Conservation (phyloP, 2,888 invertebrate species). For the Lypha dubia region DNA sequence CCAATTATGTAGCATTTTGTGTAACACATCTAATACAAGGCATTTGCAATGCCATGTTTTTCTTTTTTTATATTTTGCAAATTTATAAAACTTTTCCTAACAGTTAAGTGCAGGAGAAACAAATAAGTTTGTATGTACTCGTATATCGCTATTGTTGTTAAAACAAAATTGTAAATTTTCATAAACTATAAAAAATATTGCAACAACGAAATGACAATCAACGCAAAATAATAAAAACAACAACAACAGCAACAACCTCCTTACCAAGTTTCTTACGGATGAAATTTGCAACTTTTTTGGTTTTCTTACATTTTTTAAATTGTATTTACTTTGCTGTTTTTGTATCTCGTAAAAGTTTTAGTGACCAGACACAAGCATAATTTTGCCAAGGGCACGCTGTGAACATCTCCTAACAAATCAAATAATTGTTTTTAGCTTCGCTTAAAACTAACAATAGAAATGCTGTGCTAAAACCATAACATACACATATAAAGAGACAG, state of each 20-base stretch:
- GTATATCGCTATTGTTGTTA: constrained; percentile 1
- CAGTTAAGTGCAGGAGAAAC: background rate
- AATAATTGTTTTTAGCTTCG: constrained; percentile 64
- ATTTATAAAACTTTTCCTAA: background rate
- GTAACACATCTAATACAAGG: background rate
- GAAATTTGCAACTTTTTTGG: constrained; percentile 7
- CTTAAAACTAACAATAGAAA: constrained; percentile 46
- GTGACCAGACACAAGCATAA: constrained; percentile 56
- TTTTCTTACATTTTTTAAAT: background rate
- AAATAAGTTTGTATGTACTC: background rate
- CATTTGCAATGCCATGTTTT: background rate
- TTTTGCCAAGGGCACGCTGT: constrained; percentile 60
- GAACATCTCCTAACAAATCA: constrained; percentile 46
- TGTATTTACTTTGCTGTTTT: background rate
- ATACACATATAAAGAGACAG: too few relatives aligned
- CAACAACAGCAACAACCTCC: background rate
- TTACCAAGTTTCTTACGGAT: constrained; percentile 14
- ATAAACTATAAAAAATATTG: background rate
- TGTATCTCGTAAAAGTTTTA: constrained; percentile 8
- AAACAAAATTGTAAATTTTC: constrained; percentile 30
- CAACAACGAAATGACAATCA: constrained; percentile 24
- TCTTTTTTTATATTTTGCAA: constrained; percentile 3
- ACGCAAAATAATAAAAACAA: constrained; percentile 11
- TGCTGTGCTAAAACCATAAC: constrained; percentile 11
- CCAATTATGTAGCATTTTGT: background rate